Conservation (phyloP, 2,113 vertebrate species). For the Antigone vipio region DNA sequence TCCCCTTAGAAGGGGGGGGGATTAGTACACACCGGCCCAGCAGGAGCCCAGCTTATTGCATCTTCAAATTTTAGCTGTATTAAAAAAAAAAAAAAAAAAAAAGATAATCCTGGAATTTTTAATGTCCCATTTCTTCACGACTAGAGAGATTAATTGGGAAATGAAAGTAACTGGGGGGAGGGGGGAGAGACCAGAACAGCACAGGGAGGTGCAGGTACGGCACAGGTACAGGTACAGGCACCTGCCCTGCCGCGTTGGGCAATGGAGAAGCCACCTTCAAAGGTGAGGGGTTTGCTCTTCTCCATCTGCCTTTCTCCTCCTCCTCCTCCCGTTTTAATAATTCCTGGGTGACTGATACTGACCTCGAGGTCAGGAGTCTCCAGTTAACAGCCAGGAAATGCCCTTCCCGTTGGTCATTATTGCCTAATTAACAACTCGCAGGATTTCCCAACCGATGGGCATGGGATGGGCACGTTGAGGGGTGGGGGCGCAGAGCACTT, state of each 20-base stretch:
- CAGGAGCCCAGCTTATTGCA: neutral
- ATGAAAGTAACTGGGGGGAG: neutral
- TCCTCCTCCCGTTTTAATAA: neutral
- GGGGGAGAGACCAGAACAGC: neutral
- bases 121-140: neutral
- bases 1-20: neutral
- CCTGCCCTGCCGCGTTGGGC: neutral
- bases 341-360: slow-evolving; percentile 17
- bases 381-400: slow-evolving; percentile 45
- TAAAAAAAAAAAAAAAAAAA: neutral
- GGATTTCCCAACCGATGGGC: neutral
- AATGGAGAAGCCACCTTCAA: neutral
- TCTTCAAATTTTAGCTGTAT: neutral
- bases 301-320: neutral
- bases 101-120: neutral
- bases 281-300: neutral
- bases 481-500: neutral
- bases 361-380: slow-evolving; percentile 15
- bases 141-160: neutral
- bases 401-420: slow-evolving; percentile 30
- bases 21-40: neutral
- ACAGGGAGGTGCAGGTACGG: neutral
- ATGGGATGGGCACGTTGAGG: neutral
- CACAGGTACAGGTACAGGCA: too few relatives aligned
- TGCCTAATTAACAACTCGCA: slow-evolving; percentile 46